These are phyloP conservation scores for Drosophila oshimai DNA, from an alignment of 1,140 invertebrate species.

Conservation along the genomic window DNA sequence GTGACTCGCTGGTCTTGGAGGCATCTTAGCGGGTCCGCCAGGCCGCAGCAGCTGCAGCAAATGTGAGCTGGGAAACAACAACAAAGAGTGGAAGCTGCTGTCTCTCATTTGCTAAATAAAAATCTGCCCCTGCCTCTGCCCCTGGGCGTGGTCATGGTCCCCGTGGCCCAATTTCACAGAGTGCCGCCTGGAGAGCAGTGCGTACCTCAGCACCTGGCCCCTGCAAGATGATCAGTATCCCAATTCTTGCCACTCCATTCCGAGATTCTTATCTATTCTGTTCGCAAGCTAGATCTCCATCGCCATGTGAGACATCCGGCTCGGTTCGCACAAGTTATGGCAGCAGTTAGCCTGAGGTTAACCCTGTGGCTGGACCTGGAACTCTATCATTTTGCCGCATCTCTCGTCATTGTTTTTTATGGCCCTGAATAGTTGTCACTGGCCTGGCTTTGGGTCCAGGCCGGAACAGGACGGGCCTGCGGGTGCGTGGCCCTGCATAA, in stretches of 20 bases:
- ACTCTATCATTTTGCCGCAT: constrained; percentile 39
- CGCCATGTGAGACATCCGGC: constrained; percentile 16
- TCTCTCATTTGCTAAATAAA: not conserved
- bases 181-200: constrained; percentile 40
- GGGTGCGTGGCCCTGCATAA: constrained; percentile 61
- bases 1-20: constrained; percentile 59
- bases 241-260: constrained; percentile 31
- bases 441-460: not conserved
- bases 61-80: constrained; percentile 1
- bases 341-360: constrained; percentile 34
- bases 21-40: constrained; percentile 41
- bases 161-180: constrained; percentile 65
- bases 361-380: constrained; percentile 7
- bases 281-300: not conserved
- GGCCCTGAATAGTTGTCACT: constrained; percentile 24
- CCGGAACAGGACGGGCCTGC: constrained; percentile 42
- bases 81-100: not conserved
- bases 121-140: not conserved
- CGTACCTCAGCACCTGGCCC: constrained; percentile 7
- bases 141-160: constrained; percentile 6
- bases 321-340: constrained; percentile 25
- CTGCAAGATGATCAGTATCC: constrained; percentile 18
- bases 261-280: constrained; percentile 25
- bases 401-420: constrained; percentile 47
- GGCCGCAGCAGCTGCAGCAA: constrained; percentile 33